These are phyloP conservation scores for Reticulitermes speratus DNA, from an alignment of 1,140 invertebrate genomes.

Conservation along the genomic window DNA sequence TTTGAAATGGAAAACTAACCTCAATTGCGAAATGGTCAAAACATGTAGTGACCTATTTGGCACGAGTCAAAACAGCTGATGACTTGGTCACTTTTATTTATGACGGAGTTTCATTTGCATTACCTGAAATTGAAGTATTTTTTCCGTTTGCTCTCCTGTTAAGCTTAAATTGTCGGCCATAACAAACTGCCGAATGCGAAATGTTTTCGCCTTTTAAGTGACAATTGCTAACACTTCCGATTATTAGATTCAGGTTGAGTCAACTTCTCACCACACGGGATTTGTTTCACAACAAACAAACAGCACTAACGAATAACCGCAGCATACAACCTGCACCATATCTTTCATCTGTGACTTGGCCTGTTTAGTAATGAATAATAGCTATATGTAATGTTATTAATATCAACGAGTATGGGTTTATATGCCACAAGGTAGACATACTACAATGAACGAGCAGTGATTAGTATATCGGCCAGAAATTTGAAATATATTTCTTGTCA, in stretches of 20 bases:
- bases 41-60: neutral
- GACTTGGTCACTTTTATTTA: neutral
- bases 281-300: neutral
- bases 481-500: too few species aligned
- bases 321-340: neutral
- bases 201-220: neutral
- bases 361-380: too few species aligned
- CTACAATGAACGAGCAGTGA: too few species aligned
- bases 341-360: too few species aligned
- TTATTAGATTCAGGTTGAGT: neutral
- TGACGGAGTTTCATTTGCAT: neutral
- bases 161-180: conserved; percentile 41
- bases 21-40: neutral
- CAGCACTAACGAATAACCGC: neutral
- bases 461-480: too few species aligned
- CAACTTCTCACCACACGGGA: neutral
- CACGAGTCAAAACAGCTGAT: neutral
- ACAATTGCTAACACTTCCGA: neutral
- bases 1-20: neutral
- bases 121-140: conserved; percentile 76
- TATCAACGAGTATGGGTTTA: too few species aligned
- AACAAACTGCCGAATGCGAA: neutral
- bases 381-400: too few species aligned
- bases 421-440: too few species aligned
- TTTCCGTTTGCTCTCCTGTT: conserved; percentile 75